Evolutionary conservation across 2,888 invertebrate species (phyloP), one percentile per base, ranked within the genome.

Genomic region (Lissonota sp.): DNA sequence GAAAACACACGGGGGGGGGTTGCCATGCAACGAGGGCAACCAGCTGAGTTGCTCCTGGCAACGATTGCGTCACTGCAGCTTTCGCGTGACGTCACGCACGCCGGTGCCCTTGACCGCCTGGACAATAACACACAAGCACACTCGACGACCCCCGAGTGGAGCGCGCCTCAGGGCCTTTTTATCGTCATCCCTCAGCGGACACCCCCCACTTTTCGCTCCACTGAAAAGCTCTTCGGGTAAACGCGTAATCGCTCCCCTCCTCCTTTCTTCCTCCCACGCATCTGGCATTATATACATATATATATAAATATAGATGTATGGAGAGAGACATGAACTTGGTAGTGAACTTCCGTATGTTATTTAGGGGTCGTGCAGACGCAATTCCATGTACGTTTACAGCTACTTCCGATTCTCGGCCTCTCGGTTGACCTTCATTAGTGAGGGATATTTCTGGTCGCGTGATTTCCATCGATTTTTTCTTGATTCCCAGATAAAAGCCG

Each of bases 41-140:
- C 84, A 79, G 85, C 86, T 72, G 83, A 86, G 90, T 91, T 90
- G 88, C 90, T 89, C 89, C 85, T 89, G 88, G 87, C 88, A 88
- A 91, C 91, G 86, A 86, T 91, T 91, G 90, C 91, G 91, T 91
- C 91, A 91, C 88, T 90, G 90, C 89, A 88, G 89, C 89, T 88
- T 53, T 82, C 87, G 86, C 84, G 86, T 90, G 90, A 91, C 90
- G 91, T 91, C 89, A 90, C 87, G 87, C 26, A 87, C 90, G 89
- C 90, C 87, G 88, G 87, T 90, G 91, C 85, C 91, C 91, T 91
- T 91, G 91, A 91, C 91, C 91, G 90, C 82, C 86, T 84, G 84
- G 82, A 82, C 84, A 79, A 84, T 84, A 84, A 64, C 53, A 6
- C 53, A 6, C 6, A 12, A 6, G 12, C 51, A 57, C 79, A 63